Evolutionary conservation across 2,888 invertebrate genomes (phyloP).

Genomic region (Apoderus coryli): DNA sequence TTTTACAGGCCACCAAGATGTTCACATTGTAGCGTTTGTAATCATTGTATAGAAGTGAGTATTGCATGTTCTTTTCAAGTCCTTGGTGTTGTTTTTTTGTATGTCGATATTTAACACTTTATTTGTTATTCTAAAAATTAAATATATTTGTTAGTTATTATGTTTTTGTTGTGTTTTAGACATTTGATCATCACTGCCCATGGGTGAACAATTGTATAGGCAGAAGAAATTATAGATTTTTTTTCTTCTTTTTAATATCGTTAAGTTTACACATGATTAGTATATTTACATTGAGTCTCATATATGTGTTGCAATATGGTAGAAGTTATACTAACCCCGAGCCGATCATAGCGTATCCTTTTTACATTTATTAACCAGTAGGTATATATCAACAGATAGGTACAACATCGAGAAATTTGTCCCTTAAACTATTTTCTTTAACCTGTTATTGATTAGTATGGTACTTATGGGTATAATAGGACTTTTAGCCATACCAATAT

Average conservation of each 20-base stretch:
- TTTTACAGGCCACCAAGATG: conserved; percentile 98
- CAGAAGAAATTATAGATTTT: conserved; percentile 92
- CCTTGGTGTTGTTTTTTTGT: background rate
- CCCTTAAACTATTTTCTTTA: conserved; percentile 9
- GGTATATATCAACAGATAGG: too few species aligned
- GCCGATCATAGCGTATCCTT: conserved; percentile 81
- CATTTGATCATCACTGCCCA: conserved; percentile 99
- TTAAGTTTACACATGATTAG: conserved; percentile 95
- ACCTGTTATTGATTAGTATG: conserved; percentile 42
- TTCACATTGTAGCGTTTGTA: conserved; percentile 98
- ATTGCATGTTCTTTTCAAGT: background rate
- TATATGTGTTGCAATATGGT: conserved; percentile 79
- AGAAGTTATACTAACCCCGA: conserved; percentile 64
- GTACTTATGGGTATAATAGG: conserved; percentile 85
- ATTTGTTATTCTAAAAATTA: too few species aligned
- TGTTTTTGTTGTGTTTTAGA: conserved; percentile 52
- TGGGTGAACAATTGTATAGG: conserved; percentile 98
- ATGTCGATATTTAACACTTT: background rate
- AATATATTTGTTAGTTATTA: too few species aligned
- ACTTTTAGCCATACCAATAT: conserved; percentile 87
- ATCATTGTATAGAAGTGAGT: conserved; percentile 90
- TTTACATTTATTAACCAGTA: too few species aligned
- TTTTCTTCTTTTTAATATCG: conserved; percentile 96
- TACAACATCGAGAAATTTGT: conserved; percentile 6
- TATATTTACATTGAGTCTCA: conserved; percentile 86